phyloP scores from a whole-genome alignment of 1,140 invertebrate species.

The Coelopa frigida region DNA sequence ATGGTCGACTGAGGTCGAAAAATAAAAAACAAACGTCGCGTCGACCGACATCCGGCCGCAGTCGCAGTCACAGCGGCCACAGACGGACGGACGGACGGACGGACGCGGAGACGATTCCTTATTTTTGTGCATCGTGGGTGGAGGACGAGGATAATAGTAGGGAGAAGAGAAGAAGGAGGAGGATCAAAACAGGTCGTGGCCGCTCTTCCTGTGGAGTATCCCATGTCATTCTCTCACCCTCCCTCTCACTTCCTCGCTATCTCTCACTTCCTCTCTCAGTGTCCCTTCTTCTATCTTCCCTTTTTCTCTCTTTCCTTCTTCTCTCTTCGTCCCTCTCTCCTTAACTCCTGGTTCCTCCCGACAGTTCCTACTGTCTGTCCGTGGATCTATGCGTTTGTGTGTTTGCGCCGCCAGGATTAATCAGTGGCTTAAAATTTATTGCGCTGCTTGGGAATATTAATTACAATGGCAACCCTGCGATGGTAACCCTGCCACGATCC shows the following conservation, averaged over 20 bases:
- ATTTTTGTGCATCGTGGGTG: too few species aligned
- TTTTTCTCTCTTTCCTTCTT: background rate
- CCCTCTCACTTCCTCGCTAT: background rate
- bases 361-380: too few species aligned
- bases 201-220: too few species aligned
- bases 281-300: background rate
- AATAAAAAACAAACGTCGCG: background rate
- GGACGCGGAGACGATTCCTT: too few species aligned
- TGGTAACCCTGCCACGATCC: too few species aligned
- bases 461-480: slow-evolving; percentile 8
- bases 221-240: background rate
- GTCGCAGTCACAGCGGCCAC: background rate
- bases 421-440: slow-evolving; percentile 15
- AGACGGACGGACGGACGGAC: too few species aligned
- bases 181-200: too few species aligned
- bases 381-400: background rate
- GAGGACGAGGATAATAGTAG: too few species aligned
- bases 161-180: too few species aligned
- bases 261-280: background rate
- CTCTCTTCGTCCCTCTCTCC: too few species aligned
- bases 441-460: slow-evolving; percentile 15
- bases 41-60: background rate
- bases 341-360: too few species aligned
- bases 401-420: slow-evolving; percentile 11
- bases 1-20: background rate